Percentiles rank a stretch among this genome's conserved stretches.
These are phyloP conservation scores for Teleogryllus oceanicus DNA, from an alignment of 2,888 invertebrate genomes.

Conservation along the genomic window DNA sequence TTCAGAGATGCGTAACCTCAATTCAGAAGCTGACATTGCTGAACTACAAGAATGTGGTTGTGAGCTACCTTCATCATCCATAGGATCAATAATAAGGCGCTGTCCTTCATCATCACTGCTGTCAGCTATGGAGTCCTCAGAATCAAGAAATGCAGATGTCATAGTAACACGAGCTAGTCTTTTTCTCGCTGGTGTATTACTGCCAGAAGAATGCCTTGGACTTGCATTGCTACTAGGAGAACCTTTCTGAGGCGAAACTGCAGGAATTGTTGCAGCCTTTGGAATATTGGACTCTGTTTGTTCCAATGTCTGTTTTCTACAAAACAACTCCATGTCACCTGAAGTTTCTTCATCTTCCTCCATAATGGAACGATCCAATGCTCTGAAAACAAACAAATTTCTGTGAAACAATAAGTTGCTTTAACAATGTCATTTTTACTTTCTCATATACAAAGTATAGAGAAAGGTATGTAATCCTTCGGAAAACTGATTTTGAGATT, in stretches of 20 bases:
- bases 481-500: no score
- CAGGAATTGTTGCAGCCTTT: background rate
- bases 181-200: background rate
- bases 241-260: background rate
- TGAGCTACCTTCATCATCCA: slow-evolving; percentile 42
- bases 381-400: slow-evolving; percentile 43
- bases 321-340: slow-evolving; percentile 30
- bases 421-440: no score
- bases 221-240: background rate
- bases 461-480: no score
- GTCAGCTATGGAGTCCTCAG: slow-evolving; percentile 55
- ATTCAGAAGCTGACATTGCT: background rate
- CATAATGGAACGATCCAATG: slow-evolving; percentile 47
- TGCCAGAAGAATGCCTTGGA: background rate
- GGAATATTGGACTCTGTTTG: background rate
- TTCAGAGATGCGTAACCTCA: background rate
- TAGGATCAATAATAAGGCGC: slow-evolving; percentile 57
- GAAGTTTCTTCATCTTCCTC: slow-evolving; percentile 43
- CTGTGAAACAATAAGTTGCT: no score
- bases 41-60: slow-evolving; percentile 2
- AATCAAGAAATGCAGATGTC: background rate
- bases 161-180: background rate
- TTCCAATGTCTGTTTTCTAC: slow-evolving; percentile 19
- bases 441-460: no score
- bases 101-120: slow-evolving; percentile 61